phyloP scores from a whole-genome alignment of 2,797 vertebrate species.

The Oreortyx pictus region DNA sequence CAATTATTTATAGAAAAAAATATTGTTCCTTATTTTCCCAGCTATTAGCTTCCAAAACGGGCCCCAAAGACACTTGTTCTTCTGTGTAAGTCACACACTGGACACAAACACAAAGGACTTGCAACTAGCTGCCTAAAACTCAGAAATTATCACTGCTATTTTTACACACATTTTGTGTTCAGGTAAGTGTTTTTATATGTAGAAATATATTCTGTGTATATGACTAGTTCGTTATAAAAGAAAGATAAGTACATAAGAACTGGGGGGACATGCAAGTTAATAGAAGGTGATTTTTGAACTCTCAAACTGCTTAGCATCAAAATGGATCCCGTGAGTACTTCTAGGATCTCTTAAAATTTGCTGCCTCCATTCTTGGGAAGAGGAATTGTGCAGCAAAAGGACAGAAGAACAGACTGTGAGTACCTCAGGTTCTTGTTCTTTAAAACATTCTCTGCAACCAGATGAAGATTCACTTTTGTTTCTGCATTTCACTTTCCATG shows the following conservation, averaged over 20 bases:
- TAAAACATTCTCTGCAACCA: not conserved
- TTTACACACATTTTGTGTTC: not conserved
- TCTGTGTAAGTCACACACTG: not conserved
- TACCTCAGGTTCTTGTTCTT: not conserved
- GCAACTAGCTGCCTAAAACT: not conserved
- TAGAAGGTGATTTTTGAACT: not conserved
- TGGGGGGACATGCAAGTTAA: not conserved
- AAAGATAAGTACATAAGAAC: not conserved
- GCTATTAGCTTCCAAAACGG: not conserved
- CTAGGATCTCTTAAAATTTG: not conserved
- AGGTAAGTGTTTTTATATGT: not conserved
- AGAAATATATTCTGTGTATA: not conserved
- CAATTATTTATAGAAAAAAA: not conserved
- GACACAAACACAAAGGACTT: not conserved
- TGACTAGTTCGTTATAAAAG: not conserved
- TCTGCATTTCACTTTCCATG: not conserved
- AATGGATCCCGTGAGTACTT: not conserved
- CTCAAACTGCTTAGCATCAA: not conserved
- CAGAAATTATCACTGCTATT: not conserved
- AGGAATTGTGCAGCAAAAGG: not conserved
- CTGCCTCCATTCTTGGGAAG: not conserved
- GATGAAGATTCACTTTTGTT: not conserved
- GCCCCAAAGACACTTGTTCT: not conserved
- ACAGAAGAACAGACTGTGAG: not conserved
- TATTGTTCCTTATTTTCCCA: not conserved